Base-by-base conservation (phyloP, 2,797 vertebrate species). In the Mico argentatus region DNA sequence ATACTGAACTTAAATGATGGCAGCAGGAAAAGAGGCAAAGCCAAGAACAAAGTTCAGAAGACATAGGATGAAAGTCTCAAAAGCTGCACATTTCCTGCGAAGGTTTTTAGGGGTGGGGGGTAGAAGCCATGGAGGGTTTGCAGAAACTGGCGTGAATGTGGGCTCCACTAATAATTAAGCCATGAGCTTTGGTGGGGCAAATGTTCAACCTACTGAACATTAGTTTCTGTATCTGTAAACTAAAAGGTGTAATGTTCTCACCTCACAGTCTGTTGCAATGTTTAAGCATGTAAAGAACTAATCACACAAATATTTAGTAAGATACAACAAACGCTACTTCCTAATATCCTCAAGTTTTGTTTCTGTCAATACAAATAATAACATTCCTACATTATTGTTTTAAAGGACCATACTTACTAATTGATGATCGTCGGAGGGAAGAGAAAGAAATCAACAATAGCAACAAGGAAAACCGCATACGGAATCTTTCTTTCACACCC, bases 111-210 rank as follows among this genome's bases (percentile, higher is more conserved):
- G 84, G 33, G 2, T 41, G 22, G 17, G 19, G 27, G 5, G 27
- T 80, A n/a, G 67, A 75, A 50, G 59, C n/a, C 48, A 33, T 10
- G 26, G 26, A 13, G 8, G 39, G n/a, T 22, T 19, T 1, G 4
- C 50, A 33, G 36, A 85, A 52, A 52, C 8, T 7, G 6, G 3
- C 0, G 1, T 26, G 50, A 20, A 67, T 4, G 7, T 6, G 1
- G 0, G 7, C 55, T 27, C n/a, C 6, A 4, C 61, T n/a, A 5
- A 27, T 3, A 9, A 15, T 22, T 7, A 39, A 12, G 33, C 44
- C 11, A 7, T 1, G 7, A 22, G 26, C 39, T 15, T 7, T 13
- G 14, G 36, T 5, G 6, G 76, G 57, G 27, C 77, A 33, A 48
- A 6, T 6, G 0, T 41, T 55, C 36, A 14, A 2, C 12, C 50